These are phyloP conservation scores for Prionailurus viverrinus DNA, from an alignment of 2,113 vertebrate genomes.

Conservation along the genomic window DNA sequence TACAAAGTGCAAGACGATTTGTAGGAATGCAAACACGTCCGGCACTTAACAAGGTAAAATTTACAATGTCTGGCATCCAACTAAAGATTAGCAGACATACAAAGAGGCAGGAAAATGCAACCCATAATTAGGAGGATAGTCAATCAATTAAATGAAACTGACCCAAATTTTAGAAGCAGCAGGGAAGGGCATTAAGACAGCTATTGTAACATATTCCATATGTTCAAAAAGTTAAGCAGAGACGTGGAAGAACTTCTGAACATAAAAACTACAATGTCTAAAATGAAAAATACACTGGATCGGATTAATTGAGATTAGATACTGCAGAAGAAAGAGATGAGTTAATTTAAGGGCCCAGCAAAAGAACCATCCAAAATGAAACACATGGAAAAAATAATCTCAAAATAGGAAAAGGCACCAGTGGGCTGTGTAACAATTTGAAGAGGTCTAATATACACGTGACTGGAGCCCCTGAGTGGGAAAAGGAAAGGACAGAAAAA, in stretches of 20 bases:
- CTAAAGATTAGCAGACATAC: neutral
- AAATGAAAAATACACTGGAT: slow-evolving; percentile 18
- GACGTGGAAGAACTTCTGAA: neutral
- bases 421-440: neutral
- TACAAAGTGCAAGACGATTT: neutral
- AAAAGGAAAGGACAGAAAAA: neutral
- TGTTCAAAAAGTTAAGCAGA: slow-evolving; percentile 33
- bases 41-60: neutral
- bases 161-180: slow-evolving; percentile 35
- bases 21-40: neutral
- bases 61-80: neutral
- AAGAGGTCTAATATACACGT: neutral
- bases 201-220: neutral
- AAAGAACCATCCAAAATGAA: slow-evolving; percentile 3
- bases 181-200: neutral
- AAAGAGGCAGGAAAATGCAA: slow-evolving; percentile 3
- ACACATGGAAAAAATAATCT: neutral
- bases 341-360: neutral
- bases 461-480: neutral
- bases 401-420: neutral
- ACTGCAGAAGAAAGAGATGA: neutral
- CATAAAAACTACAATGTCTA: neutral
- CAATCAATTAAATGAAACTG: slow-evolving; percentile 9
- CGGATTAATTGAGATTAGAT: slow-evolving; percentile 14
- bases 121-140: neutral